Conservation (phyloP, 2,888 invertebrate genomes). For the Callimorpha dominula region DNA sequence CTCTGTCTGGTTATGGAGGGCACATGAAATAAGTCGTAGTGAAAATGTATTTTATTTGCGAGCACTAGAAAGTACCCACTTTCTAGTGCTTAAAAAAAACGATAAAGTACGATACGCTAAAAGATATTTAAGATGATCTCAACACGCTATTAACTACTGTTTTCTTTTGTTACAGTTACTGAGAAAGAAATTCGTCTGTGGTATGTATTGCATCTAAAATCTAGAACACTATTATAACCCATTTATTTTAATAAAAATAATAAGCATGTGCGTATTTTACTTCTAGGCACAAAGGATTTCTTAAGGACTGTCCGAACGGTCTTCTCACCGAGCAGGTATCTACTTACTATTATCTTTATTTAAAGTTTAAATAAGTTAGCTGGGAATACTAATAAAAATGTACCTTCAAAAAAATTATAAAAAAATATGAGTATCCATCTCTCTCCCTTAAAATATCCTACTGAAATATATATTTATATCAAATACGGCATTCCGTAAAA, state of each 20-base stretch:
- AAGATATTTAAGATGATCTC: background rate
- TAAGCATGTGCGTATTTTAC: background rate
- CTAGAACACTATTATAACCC: background rate
- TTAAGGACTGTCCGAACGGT: slow-evolving; percentile 98
- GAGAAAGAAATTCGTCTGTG: slow-evolving; percentile 96
- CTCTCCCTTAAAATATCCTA: no score
- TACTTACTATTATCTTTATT: slow-evolving; percentile 20
- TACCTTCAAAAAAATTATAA: no score
- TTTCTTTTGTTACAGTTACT: slow-evolving; percentile 91
- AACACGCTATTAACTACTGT: slow-evolving; percentile 25
- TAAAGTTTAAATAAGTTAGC: no score
- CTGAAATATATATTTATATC: no score
- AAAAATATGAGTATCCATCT: no score
- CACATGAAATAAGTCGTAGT: no score
- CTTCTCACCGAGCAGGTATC: slow-evolving; percentile 97
- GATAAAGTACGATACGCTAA: no score
- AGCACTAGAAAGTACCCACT: no score
- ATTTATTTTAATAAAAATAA: background rate
- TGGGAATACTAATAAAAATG: no score
- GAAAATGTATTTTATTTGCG: no score
- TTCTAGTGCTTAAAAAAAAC: background rate
- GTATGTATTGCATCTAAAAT: slow-evolving; percentile 84
- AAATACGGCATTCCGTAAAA: no score
- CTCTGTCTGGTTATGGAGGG: no score
- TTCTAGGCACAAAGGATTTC: slow-evolving; percentile 96